Percentiles rank a stretch among this genome's conserved stretches.
These are phyloP conservation scores for Antedon bifida DNA, from an alignment of 35 echinoderm and acorn worm species.

Conservation along the genomic window DNA sequence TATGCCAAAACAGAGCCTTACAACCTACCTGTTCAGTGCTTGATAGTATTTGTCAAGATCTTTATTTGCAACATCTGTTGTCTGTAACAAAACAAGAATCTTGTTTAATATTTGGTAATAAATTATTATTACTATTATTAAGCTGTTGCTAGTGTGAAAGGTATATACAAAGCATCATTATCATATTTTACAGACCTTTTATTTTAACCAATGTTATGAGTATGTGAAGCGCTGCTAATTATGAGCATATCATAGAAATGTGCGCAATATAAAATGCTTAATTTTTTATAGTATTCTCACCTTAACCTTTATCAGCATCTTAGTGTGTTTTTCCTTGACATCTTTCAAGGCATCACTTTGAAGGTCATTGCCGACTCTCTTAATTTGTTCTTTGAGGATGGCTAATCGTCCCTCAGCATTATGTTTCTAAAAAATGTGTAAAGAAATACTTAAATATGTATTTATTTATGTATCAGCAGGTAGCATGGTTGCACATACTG, in stretches of 20 bases:
- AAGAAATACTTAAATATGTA: neutral
- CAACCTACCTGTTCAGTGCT: constrained; percentile 60
- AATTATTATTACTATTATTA: no score
- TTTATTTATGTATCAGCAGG: neutral
- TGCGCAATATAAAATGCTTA: no score
- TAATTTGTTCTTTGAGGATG: constrained; percentile 47
- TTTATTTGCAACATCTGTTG: constrained; percentile 63
- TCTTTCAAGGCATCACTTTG: constrained; percentile 44
- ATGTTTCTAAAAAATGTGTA: constrained; percentile 48
- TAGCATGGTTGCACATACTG: neutral
- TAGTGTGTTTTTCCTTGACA: constrained; percentile 56
- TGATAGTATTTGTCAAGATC: constrained; percentile 90
- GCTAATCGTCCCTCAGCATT: constrained; percentile 44
- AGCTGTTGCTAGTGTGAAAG: no score
- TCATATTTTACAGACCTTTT: no score
- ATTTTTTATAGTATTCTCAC: constrained; percentile 16
- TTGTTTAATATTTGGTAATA: neutral
- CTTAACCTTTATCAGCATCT: constrained; percentile 83
- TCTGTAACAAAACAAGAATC: constrained; percentile 26
- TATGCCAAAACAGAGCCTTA: neutral
- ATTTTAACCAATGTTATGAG: no score
- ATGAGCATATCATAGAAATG: no score
- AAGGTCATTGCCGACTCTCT: constrained; percentile 50
- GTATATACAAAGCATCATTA: no score
- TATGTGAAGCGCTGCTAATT: no score